These are phyloP conservation scores for Pollenia griseotomentosa DNA, from an alignment of 2,888 invertebrate genomes.

Conservation along the genomic window DNA sequence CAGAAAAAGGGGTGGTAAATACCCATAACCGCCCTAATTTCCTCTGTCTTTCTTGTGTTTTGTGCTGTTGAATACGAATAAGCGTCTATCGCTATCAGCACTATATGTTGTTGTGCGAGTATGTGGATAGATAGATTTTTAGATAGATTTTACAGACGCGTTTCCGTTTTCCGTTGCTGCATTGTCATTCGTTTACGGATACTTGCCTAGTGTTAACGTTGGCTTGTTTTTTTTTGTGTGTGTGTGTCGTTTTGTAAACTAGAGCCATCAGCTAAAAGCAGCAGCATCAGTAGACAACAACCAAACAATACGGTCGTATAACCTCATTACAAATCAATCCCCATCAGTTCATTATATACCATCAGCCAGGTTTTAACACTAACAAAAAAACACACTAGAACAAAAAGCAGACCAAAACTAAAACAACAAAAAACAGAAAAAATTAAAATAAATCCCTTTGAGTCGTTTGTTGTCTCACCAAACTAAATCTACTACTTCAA, in stretches of 20 bases:
- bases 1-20: slow-evolving; percentile 68
- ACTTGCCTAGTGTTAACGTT: slow-evolving; percentile 65
- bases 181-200: slow-evolving; percentile 71
- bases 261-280: slow-evolving; percentile 33
- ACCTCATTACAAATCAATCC: slow-evolving; percentile 73
- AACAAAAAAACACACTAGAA: slow-evolving; percentile 41
- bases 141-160: slow-evolving; percentile 70
- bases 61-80: slow-evolving; percentile 41
- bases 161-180: slow-evolving; percentile 79
- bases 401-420: slow-evolving; percentile 37
- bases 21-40: slow-evolving; percentile 70
- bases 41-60: slow-evolving; percentile 6
- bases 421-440: slow-evolving; percentile 9
- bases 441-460: slow-evolving; percentile 54
- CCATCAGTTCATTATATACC: slow-evolving; percentile 71
- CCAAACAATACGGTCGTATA: slow-evolving; percentile 67
- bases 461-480: slow-evolving; percentile 59
- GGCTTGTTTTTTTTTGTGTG: slow-evolving; percentile 20
- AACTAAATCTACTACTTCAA: slow-evolving; percentile 45
- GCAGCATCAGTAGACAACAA: slow-evolving; percentile 45
- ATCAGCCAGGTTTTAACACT: slow-evolving; percentile 64
- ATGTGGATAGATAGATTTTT: slow-evolving; percentile 32
- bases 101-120: slow-evolving; percentile 40
- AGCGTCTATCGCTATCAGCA: slow-evolving; percentile 44
- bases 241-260: slow-evolving; percentile 15